These are phyloP conservation scores for Peromyscus leucopus DNA, from an alignment of 2,113 vertebrate genomes.

Conservation along the genomic window DNA sequence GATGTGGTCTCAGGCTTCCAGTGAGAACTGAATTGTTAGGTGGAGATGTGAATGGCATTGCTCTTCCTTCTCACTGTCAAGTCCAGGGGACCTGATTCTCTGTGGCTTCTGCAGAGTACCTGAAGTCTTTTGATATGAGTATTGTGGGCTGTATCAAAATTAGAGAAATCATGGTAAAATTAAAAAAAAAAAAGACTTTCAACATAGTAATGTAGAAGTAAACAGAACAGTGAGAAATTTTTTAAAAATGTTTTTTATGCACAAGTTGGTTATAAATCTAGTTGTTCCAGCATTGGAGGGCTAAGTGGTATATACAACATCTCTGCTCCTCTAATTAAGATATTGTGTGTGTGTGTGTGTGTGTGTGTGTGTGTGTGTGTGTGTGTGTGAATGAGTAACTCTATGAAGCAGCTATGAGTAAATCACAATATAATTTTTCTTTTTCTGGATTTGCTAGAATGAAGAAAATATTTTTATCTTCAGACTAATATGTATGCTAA, in stretches of 20 bases:
- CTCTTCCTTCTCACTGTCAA: neutral
- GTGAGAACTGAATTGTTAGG: too few relatives aligned
- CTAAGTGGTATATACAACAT: neutral
- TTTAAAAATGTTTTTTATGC: neutral
- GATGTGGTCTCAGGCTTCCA: neutral
- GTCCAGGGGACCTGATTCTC: too few relatives aligned
- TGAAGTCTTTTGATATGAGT: neutral
- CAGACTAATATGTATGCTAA: slow-evolving; percentile 43
- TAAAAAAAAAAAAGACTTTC: neutral
- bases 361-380: neutral
- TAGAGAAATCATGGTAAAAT: neutral
- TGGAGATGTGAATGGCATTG: rapidly evolving
- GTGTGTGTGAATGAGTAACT: neutral
- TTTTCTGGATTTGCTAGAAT: slow-evolving; percentile 7
- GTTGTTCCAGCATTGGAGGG: neutral
- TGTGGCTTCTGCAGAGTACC: neutral
- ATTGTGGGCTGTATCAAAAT: neutral
- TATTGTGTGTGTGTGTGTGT: neutral
- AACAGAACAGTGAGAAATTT: neutral
- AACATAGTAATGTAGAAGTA: neutral
- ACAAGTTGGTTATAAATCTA: neutral
- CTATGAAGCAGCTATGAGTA: neutral
- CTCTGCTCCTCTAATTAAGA: neutral
- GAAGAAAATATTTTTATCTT: slow-evolving; percentile 10
- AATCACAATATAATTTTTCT: neutral